Percentiles rank a stretch among this genome's conserved stretches.
Evolutionary conservation across 2,888 invertebrate species (phyloP).

Genomic region (Trisateles emortualis): DNA sequence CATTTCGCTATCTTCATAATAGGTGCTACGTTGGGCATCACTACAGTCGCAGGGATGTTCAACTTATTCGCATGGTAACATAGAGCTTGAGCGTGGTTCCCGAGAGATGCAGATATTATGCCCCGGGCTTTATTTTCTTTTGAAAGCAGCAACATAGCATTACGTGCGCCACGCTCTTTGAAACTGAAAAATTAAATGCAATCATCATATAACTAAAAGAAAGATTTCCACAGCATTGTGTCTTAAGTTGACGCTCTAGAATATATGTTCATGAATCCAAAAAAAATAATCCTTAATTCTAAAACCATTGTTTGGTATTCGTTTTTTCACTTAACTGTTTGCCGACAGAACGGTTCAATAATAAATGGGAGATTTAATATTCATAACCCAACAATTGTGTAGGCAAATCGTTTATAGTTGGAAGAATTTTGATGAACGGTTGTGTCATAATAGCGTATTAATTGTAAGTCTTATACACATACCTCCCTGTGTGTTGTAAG

Average conservation of each 20-base stretch:
- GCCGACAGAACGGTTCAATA: too few relatives aligned
- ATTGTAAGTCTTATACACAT: background rate
- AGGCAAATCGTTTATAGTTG: too few relatives aligned
- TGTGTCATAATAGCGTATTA: too few relatives aligned
- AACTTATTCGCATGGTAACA: conserved; percentile 92
- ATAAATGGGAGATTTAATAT: too few relatives aligned
- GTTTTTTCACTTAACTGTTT: too few relatives aligned
- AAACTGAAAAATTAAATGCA: conserved; percentile 87
- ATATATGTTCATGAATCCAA: too few relatives aligned
- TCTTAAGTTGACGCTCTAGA: too few relatives aligned
- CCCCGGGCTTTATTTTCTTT: conserved; percentile 91
- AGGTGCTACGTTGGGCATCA: conserved; percentile 98
- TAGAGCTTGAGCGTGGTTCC: conserved; percentile 95
- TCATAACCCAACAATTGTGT: too few relatives aligned
- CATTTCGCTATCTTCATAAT: conserved; percentile 98
- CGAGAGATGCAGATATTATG: conserved; percentile 97
- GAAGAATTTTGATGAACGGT: too few relatives aligned
- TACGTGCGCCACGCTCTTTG: conserved; percentile 97
- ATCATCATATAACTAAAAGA: too few relatives aligned
- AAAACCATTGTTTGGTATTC: too few relatives aligned
- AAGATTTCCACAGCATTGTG: too few relatives aligned
- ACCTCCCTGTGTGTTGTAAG: conserved; percentile 98
- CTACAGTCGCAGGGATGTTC: conserved; percentile 92
- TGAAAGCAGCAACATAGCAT: conserved; percentile 92
- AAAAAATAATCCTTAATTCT: background rate